Percentiles rank a stretch among this genome's conserved stretches.
These are phyloP conservation scores for Catocala nupta DNA, from an alignment of 2,888 invertebrate species.

Conservation along the genomic window DNA sequence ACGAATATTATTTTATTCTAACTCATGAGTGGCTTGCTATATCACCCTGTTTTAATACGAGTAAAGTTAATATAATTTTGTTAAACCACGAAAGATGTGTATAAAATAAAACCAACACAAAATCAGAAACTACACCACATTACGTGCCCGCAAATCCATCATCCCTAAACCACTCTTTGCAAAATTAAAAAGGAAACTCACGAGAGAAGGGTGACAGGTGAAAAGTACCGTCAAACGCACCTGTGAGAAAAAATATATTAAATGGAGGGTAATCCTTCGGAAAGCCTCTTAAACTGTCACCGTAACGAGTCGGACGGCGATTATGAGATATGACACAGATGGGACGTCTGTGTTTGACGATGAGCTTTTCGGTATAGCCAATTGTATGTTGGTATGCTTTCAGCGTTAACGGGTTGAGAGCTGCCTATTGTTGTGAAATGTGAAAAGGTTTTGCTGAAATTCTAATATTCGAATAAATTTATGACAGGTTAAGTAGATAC, in stretches of 20 bases:
- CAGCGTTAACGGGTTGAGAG: conserved; percentile 14
- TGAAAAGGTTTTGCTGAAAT: conserved; percentile 2
- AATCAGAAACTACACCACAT: conserved; percentile 36
- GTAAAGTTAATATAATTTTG: neutral
- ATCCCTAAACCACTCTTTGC: conserved; percentile 49
- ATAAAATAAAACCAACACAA: conserved; percentile 13
- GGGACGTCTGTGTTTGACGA: conserved; percentile 48
- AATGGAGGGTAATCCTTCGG: conserved; percentile 67
- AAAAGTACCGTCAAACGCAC: conserved; percentile 53
- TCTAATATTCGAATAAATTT: neutral
- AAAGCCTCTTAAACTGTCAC: conserved; percentile 73
- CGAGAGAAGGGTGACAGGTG: conserved; percentile 58
- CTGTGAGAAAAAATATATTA: conserved; percentile 67
- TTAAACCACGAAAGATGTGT: too few species aligned
- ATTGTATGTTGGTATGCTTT: conserved; percentile 17
- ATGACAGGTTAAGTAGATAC: neutral
- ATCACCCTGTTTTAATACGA: neutral
- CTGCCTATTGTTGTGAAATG: neutral
- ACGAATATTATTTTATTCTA: neutral
- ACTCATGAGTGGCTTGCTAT: neutral
- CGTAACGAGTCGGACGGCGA: conserved; percentile 56
- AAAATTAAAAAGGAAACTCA: conserved; percentile 64
- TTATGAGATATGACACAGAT: conserved; percentile 65
- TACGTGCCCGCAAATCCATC: conserved; percentile 59
- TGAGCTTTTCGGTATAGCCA: conserved; percentile 29